phyloP scores from a whole-genome alignment of 2,888 invertebrate genomes.

The Chorisops tibialis region DNA sequence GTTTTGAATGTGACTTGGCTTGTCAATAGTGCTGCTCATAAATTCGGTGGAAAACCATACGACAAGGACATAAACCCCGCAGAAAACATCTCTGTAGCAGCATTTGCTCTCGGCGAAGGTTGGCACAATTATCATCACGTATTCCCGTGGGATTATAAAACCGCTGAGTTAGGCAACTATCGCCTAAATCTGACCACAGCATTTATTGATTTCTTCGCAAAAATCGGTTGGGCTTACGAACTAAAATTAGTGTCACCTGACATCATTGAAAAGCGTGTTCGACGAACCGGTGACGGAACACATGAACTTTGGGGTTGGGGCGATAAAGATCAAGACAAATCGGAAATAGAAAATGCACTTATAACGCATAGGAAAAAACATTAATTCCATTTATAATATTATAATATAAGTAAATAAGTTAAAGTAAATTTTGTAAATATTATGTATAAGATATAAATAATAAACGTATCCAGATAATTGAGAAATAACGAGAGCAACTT shows the following conservation, averaged over 20 bases:
- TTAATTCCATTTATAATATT: slow-evolving; percentile 46
- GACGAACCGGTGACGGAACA: no score
- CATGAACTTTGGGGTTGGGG: slow-evolving; percentile 80
- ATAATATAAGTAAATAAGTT: no score
- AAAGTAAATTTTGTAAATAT: no score
- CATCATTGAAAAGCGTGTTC: no score
- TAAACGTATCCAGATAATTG: no score
- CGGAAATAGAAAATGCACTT: slow-evolving; percentile 57
- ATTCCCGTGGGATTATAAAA: slow-evolving; percentile 84
- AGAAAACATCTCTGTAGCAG: slow-evolving; percentile 62
- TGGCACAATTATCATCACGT: no score
- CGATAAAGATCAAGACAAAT: slow-evolving; percentile 62
- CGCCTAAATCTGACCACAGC: slow-evolving; percentile 70
- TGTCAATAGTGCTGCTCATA: no score
- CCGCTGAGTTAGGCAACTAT: slow-evolving; percentile 73
- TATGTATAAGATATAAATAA: no score
- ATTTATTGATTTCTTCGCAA: no score
- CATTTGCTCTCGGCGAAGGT: slow-evolving; percentile 68
- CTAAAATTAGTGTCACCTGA: slow-evolving; percentile 52
- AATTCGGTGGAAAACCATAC: no score
- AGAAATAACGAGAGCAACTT: no score
- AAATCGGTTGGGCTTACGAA: no score
- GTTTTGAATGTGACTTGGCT: slow-evolving; percentile 85
- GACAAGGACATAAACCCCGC: slow-evolving; percentile 66
- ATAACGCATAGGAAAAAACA: slow-evolving; percentile 60